A percentile compares a stretch with the other conserved stretches of the same genome.
Conservation (phyloP, 2,888 invertebrate species). For the Campoletis raptor region DNA sequence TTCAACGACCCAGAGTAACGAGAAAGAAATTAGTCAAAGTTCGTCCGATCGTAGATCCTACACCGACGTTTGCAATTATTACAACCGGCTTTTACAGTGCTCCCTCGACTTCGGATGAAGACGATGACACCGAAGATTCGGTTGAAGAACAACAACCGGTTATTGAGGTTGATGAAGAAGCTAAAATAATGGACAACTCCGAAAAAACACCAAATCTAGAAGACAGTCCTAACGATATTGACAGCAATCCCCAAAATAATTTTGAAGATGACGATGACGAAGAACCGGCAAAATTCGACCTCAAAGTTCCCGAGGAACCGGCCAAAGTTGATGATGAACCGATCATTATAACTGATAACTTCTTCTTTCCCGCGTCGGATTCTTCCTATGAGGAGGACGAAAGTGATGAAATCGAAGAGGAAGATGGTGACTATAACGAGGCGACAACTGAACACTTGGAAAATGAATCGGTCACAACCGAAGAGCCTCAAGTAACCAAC, state of each 20-base stretch:
- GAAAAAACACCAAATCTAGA: conserved; percentile 75
- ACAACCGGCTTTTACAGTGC: conserved; percentile 82
- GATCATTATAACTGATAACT: conserved; percentile 83
- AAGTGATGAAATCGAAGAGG: conserved; percentile 48
- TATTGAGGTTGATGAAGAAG: conserved; percentile 59
- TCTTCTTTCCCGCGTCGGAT: conserved; percentile 78
- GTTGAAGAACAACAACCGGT: conserved; percentile 58
- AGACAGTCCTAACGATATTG: conserved; percentile 76
- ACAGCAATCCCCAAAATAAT: conserved; percentile 72
- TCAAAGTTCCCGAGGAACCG: conserved; percentile 54
- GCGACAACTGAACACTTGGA: conserved; percentile 37
- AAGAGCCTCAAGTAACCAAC: conserved; percentile 11
- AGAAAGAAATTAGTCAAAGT: conserved; percentile 81
- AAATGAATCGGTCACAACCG: conserved; percentile 30
- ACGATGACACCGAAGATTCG: conserved; percentile 64
- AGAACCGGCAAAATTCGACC: conserved; percentile 57
- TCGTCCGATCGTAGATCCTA: conserved; percentile 78
- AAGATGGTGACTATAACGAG: conserved; percentile 52
- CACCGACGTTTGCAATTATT: conserved; percentile 81
- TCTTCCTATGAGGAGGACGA: conserved; percentile 68
- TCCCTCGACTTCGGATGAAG: conserved; percentile 74
- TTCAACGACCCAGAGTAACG: conserved; percentile 75
- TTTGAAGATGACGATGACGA: conserved; percentile 40
- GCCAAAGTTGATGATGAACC: conserved; percentile 72
- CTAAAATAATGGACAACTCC: conserved; percentile 32